Percentiles rank a stretch among this genome's conserved stretches.
Evolutionary conservation across 2,113 vertebrate species (phyloP).

Genomic region (Stegostoma tigrinum): DNA sequence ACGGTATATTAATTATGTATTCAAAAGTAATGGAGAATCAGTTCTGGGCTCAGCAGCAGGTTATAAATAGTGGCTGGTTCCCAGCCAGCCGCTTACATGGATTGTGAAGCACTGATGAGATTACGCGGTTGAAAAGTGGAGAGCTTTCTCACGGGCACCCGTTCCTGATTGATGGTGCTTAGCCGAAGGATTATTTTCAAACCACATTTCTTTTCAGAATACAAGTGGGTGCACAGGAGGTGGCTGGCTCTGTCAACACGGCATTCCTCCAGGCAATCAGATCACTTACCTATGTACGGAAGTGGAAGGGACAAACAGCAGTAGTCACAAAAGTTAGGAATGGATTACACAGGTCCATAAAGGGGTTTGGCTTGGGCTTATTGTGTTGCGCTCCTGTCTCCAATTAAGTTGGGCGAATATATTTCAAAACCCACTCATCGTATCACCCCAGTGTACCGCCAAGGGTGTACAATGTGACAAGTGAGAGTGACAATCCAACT

Average conservation of each 20-base stretch:
- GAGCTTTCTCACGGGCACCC: no score
- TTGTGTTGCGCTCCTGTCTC: not conserved
- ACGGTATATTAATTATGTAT: conserved; percentile 16
- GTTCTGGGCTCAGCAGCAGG: not conserved
- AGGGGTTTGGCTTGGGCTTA: not conserved
- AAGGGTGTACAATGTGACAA: not conserved
- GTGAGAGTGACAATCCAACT: not conserved
- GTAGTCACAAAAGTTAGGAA: not conserved
- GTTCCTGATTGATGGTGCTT: not conserved
- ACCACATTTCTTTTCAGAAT: not conserved
- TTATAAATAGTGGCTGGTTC: not conserved
- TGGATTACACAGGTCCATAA: not conserved
- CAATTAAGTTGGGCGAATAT: not conserved
- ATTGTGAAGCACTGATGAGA: not conserved
- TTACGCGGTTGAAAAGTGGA: not conserved
- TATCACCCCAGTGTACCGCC: not conserved
- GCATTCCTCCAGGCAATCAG: not conserved
- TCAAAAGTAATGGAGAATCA: not conserved
- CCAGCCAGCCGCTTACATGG: not conserved
- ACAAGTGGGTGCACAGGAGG: not conserved
- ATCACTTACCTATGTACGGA: not conserved
- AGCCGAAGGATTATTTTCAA: not conserved
- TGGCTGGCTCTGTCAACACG: no score
- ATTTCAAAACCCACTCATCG: not conserved
- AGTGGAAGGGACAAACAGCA: not conserved